Conservation (phyloP, 2,888 invertebrate genomes). For the Meloe dianella region DNA sequence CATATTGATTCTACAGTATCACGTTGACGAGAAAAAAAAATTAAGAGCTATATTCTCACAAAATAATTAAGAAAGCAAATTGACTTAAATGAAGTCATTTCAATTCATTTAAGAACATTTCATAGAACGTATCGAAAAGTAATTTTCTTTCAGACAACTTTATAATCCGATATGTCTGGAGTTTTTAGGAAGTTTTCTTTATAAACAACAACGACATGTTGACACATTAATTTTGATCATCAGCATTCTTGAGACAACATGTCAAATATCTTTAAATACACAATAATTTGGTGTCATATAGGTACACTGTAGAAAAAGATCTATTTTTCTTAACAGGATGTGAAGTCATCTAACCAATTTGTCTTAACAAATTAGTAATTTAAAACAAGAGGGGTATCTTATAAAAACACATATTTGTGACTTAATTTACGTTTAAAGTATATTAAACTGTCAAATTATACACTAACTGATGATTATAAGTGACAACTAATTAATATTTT, state of each 20-base stretch:
- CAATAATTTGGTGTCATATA: neutral
- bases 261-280: slow-evolving; percentile 21
- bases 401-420: slow-evolving; percentile 21
- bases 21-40: neutral
- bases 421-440: slow-evolving; percentile 30
- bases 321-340: slow-evolving; percentile 6
- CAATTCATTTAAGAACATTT: neutral
- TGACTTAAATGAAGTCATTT: neutral
- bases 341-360: slow-evolving; percentile 45
- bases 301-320: neutral
- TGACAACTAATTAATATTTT: slow-evolving; percentile 10
- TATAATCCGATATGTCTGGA: neutral
- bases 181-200: neutral
- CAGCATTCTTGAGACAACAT: slow-evolving; percentile 14
- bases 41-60: too few relatives aligned
- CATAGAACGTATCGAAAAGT: neutral
- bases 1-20: slow-evolving; percentile 6
- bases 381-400: slow-evolving; percentile 1
- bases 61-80: neutral
- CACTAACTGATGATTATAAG: neutral
- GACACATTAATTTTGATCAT: slow-evolving; percentile 8
- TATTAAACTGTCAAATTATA: slow-evolving; percentile 29
- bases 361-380: slow-evolving; percentile 48
- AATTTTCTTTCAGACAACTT: neutral
- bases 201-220: neutral